Evolutionary conservation across 2,888 invertebrate genomes (phyloP).

Genomic region (Conops quadrifasciatus): DNA sequence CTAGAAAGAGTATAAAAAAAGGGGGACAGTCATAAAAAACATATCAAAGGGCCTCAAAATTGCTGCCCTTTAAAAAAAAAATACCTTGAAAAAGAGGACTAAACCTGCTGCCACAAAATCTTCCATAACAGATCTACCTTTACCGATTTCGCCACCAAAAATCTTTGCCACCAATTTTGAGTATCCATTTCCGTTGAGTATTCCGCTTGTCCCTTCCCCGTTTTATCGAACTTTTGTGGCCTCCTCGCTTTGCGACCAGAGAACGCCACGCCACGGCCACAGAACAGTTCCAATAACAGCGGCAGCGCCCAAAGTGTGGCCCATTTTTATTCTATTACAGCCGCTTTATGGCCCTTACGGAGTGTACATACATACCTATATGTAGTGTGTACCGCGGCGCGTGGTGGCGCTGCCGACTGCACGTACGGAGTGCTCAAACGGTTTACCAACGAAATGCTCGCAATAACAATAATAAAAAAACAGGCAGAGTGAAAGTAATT

Average conservation of each 20-base stretch:
- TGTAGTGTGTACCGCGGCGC: not conserved
- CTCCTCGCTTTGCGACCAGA: not conserved
- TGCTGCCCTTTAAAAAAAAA: no score
- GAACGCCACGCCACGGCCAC: not conserved
- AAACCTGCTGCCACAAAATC: no score
- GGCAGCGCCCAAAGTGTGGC: not conserved
- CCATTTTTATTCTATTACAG: conserved; percentile 4
- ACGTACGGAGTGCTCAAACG: not conserved
- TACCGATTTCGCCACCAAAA: no score
- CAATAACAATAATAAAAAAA: conserved; percentile 35
- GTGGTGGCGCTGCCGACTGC: not conserved
- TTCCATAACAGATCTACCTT: no score
- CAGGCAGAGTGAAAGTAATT: conserved; percentile 36
- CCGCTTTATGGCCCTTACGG: not conserved
- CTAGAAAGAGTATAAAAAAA: no score
- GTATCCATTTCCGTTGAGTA: no score
- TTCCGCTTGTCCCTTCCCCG: no score
- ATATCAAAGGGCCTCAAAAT: no score
- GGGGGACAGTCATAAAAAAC: no score
- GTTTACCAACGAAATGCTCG: not conserved
- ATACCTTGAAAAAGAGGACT: no score
- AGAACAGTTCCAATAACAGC: not conserved
- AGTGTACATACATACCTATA: not conserved
- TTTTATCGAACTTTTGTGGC: no score
- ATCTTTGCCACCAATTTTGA: no score